A percentile compares a stretch with the other conserved stretches of the same genome.
phyloP scores from a whole-genome alignment of 2,113 vertebrate genomes.

The Bombycilla garrulus region DNA sequence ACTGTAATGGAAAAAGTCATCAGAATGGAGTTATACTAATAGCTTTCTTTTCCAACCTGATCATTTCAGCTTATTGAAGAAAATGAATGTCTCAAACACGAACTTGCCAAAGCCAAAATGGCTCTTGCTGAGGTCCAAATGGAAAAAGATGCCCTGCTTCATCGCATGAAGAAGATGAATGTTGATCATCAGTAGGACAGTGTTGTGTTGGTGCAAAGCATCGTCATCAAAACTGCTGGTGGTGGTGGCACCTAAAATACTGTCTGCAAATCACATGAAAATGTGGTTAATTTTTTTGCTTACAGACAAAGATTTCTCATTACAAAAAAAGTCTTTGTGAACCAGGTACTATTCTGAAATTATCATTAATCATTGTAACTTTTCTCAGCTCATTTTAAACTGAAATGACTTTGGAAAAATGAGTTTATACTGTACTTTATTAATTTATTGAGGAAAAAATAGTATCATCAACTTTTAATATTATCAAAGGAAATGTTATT shows the following conservation, averaged over 20 bases:
- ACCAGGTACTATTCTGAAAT: constrained; percentile 24
- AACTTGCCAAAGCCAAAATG: constrained; percentile 92
- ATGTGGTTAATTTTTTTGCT: neutral
- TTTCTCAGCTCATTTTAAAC: constrained; percentile 43
- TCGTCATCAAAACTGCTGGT: neutral
- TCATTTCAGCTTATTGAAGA: constrained; percentile 86
- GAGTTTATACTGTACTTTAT: constrained; percentile 40
- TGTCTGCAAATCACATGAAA: neutral
- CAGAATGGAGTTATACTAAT: neutral
- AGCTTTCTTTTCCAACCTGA: neutral
- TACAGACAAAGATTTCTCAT: neutral
- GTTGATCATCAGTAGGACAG: constrained; percentile 39
- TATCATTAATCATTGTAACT: neutral
- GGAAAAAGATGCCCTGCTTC: constrained; percentile 90
- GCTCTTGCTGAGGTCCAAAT: constrained; percentile 92
- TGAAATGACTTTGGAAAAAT: constrained; percentile 39
- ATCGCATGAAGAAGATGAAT: constrained; percentile 84
- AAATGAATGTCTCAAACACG: constrained; percentile 93
- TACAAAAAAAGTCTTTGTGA: constrained; percentile 23
- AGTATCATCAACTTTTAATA: constrained; percentile 56
- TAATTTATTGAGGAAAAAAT: constrained; percentile 41
- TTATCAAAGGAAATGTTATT: constrained; percentile 41
- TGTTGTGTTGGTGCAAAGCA: neutral
- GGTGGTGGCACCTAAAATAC: constrained; percentile 3
- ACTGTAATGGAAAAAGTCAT: neutral